Percentiles rank a stretch among this genome's conserved stretches.
phyloP scores from a whole-genome alignment of 1,140 invertebrate genomes.

The Drosophila auraria region DNA sequence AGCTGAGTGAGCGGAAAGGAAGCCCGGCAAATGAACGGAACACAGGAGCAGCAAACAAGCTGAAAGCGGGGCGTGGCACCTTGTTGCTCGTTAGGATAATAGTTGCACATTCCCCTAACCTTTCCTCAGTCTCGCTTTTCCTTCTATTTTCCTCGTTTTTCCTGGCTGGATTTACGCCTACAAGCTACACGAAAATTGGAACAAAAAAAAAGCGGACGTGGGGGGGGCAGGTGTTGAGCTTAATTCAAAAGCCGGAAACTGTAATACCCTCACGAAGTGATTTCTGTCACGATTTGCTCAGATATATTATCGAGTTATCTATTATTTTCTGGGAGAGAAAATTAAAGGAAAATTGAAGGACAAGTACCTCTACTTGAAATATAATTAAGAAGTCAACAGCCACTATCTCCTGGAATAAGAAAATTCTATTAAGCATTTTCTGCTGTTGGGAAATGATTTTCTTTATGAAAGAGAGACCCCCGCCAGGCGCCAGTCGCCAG shows the following conservation, averaged over 20 bases:
- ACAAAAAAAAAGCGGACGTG: not conserved
- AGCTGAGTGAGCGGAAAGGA: not conserved
- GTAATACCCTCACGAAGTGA: not conserved
- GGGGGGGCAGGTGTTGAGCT: not conserved
- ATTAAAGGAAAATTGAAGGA: too few species aligned
- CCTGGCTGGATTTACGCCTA: conserved; percentile 10
- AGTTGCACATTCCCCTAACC: conserved; percentile 37
- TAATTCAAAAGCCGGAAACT: not conserved
- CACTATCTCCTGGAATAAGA: too few species aligned
- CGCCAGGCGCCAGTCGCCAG: too few species aligned
- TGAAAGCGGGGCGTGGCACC: conserved; percentile 47
- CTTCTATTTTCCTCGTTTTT: not conserved
- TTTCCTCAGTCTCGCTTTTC: not conserved
- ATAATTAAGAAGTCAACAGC: not conserved
- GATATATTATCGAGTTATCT: too few species aligned
- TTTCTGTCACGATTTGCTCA: not conserved
- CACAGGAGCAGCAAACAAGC: conserved; percentile 19
- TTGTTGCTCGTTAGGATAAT: conserved; percentile 74
- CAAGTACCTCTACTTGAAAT: too few species aligned
- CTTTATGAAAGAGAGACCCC: too few species aligned
- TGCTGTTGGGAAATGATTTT: conserved; percentile 1
- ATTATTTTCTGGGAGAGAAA: too few species aligned
- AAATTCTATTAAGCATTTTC: not conserved
- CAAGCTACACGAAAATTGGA: not conserved
- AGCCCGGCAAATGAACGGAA: conserved; percentile 17